Evolutionary conservation across 2,797 vertebrate species (phyloP), one percentile per base, ranked within the genome.

Genomic region (Dendrocincla tyrannina): DNA sequence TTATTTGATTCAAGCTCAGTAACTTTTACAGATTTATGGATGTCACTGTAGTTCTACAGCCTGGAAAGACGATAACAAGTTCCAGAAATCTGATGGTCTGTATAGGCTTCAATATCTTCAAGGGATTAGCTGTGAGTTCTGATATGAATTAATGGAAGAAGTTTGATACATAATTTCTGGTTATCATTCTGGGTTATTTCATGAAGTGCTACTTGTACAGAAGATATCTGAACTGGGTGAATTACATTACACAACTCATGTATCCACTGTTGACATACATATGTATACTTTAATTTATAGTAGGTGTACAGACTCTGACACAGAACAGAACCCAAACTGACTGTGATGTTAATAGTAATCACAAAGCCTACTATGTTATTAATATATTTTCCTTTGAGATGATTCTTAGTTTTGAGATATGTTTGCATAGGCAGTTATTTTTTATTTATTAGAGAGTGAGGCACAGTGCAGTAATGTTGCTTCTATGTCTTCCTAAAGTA

Each of bases 1-100:
- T 73, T 93, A 37, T 87, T 88, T 68, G 64, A 81, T 33, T 89
- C 62, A 88, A 87, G 62, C 53, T 93, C n/a, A 53, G 58, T 91
- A 63, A 52, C 37, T 89, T 95, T 86, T 62, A 55, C n/a, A 42
- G 81, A 58, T 72, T 81, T 78, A 37, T 80, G 58, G 67, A 66
- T 74, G 49, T 78, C 62, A 60, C 35, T 87, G 64, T 35, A 93
- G 92, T 78, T 90, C 87, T 87, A 68, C 22, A 88, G 39, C 6
- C 32, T 85, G 33, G 47, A 90, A 92, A 85, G 42, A 64, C 30
- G 37, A 60, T 85, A 91, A 80, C 24, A 76, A 67, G 49, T 16
- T 90, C 59, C 17, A 60, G 74, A 78, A 95, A 83, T 83, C 46
- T 93, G 41, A 84, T 94, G 41, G 74, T 82, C 35, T 67, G 5